Evolutionary conservation across 2,888 invertebrate genomes (phyloP).

Genomic region (Oconnorella tubifera): DNA sequence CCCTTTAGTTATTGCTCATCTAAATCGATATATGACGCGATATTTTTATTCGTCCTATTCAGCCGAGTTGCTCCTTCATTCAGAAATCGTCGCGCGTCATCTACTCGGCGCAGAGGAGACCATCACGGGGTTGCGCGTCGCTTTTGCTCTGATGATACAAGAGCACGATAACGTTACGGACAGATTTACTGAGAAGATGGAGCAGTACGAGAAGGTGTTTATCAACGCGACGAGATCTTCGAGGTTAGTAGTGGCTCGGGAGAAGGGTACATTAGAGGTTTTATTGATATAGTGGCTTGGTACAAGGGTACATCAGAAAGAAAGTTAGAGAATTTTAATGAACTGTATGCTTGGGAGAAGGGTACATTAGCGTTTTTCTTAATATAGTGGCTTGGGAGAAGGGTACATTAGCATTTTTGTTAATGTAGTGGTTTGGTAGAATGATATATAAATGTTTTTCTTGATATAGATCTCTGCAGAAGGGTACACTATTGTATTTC

Average conservation of each 20-base stretch:
- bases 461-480: too few relatives aligned
- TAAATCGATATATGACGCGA: too few relatives aligned
- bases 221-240: slow-evolving; percentile 54
- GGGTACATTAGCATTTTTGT: too few relatives aligned
- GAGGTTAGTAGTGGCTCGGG: slow-evolving; percentile 15
- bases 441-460: too few relatives aligned
- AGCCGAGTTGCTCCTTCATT: slow-evolving; percentile 56
- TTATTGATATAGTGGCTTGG: not conserved
- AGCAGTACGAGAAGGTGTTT: slow-evolving; percentile 50
- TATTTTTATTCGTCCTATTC: too few relatives aligned
- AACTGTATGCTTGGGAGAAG: slow-evolving; percentile 47
- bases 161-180: slow-evolving; percentile 48
- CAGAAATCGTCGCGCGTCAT: slow-evolving; percentile 53
- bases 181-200: slow-evolving; percentile 50
- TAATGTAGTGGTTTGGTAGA: too few relatives aligned
- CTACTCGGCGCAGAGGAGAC: slow-evolving; percentile 52
- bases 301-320: too few relatives aligned
- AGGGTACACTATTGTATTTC: too few relatives aligned
- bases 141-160: slow-evolving; percentile 46
- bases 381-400: too few relatives aligned
- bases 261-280: slow-evolving; percentile 9
- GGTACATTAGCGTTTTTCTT: too few relatives aligned
- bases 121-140: slow-evolving; percentile 45
- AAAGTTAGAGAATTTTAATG: slow-evolving; percentile 45
- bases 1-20: too few relatives aligned